Base-by-base conservation (phyloP, 2,113 vertebrate species). In the Bubo blakistoni region DNA sequence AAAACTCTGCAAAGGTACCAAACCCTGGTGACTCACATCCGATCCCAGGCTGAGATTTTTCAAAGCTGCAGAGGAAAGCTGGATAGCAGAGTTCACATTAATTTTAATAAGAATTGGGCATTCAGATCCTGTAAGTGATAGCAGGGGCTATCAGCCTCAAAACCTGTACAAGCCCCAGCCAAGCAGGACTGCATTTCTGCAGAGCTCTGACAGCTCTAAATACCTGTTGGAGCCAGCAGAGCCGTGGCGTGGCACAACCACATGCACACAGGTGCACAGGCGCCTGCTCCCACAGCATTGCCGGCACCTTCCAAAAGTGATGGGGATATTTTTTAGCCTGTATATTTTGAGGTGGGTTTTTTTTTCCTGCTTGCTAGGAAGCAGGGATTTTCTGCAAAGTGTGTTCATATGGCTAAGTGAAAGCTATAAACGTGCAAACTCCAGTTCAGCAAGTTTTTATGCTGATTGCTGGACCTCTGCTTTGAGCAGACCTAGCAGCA, bases 381-480 rank as follows among this genome's bases (percentile, higher is more conserved):
- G 87, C 36, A 22, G 25, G 67, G 49, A 54, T 94, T 76, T 52
- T 59, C 86, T 67, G 19, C 52, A 76, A 76, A 49, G 58, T 15
- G 58, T n/a, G 54, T 77, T 93, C 58, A 1, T 22, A 0, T 16
- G 34, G 36, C 54, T 57, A 36, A 88, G 74, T 4, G 2, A 87
- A 85, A 92, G 44, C 57, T 65, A 57, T 52, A 72, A 80, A 49
- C 73, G 58, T 86, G 79, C 74, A 87, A 52, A 97, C 84, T 90
- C 66, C 61, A 52, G 77, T 69, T 72, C 77, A 81, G 81, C 40
- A 21, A 63, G 49, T 61, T 88, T 71, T 90, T 61, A 10, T 66
- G 58, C 81, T 61, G 81, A 62, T 89, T 69, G 81, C 81, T 59
- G 72, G 87, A 46, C 36, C 66, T 65, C 78, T 77, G n/a, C 86